phyloP scores from a whole-genome alignment of 2,888 invertebrate species.

The Microdon myrmicae region DNA sequence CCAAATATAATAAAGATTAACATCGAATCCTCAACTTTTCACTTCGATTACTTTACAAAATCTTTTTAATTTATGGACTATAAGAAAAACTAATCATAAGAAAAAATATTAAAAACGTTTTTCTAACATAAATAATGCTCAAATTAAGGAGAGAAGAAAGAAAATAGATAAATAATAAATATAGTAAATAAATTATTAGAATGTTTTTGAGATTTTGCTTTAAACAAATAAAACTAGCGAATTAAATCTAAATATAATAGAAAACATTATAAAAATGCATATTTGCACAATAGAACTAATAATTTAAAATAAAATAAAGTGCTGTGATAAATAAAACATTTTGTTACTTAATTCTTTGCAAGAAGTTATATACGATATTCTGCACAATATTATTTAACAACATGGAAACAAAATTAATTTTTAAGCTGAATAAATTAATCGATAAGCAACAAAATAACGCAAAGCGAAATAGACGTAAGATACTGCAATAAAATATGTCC shows the following conservation, averaged over 20 bases:
- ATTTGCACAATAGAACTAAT: slow-evolving; percentile 58
- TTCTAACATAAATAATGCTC: too few species aligned
- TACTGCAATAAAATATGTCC: slow-evolving; percentile 38
- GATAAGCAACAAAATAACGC: slow-evolving; percentile 2
- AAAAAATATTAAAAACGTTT: background rate
- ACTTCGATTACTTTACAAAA: slow-evolving; percentile 15
- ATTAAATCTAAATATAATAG: background rate
- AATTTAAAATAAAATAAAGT: slow-evolving; percentile 57
- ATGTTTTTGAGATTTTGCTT: slow-evolving; percentile 21
- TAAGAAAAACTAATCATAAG: too few species aligned
- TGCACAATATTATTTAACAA: background rate
- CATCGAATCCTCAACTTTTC: slow-evolving; percentile 7
- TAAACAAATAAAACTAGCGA: slow-evolving; percentile 5
- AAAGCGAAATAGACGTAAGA: slow-evolving; percentile 7
- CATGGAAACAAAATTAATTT: slow-evolving; percentile 1
- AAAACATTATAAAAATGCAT: slow-evolving; percentile 15
- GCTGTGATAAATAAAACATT: slow-evolving; percentile 60
- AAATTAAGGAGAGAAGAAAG: slow-evolving; percentile 1
- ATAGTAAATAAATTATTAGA: background rate
- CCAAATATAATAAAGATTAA: background rate
- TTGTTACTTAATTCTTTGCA: slow-evolving; percentile 35
- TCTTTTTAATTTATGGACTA: slow-evolving; percentile 1
- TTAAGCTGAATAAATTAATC: slow-evolving; percentile 13
- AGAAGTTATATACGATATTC: background rate
- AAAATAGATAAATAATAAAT: slow-evolving; percentile 2